Base-by-base conservation (phyloP, 2,888 invertebrate genomes). In the Lasioglossum oenotherae region DNA sequence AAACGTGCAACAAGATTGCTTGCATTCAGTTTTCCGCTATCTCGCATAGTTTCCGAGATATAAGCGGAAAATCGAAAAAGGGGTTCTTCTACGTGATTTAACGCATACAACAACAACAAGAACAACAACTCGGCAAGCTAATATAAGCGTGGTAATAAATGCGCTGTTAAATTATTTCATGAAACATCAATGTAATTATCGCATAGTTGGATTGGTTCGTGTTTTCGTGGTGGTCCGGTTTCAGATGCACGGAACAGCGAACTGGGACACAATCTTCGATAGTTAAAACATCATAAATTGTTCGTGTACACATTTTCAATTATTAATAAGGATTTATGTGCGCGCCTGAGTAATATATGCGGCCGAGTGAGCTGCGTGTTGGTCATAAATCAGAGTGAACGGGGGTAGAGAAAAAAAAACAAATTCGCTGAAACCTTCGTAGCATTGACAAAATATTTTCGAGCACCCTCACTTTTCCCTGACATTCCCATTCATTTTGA, bases 401-500 rank as follows among this genome's bases (percentile, higher is more conserved):
- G 64, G 1, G 31, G 60, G 31, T 31, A 31, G 31, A 31, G 6
- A 64, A 67, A 35, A 67, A 67, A 35, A 4, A 67, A 14, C 67
- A 19, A 67, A 67, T 67, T 67, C 23, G 67, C 23, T 35, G 67
- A 67, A 35, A 67, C 67, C 67, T 35, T 67, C 31, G 35, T 35
- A 67, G 35, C 67, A 67, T 67, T 35, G 67, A 67, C 67, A 35
- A 67, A 67, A 67, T 67, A 67, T 67, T 67, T 67, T 35, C 35
- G 67, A 38, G 67, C 31, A 2, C 35, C 67, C 67, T 35, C 67
- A 23, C 35, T 67, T 57, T 16, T 64, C 23, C 44, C 19, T 46
- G 46, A 27, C 44, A 16, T 74, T 78, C 67, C 77, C 80, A 80
- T 67, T 73, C 46, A 60, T 27, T 23, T 14, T 23, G 31, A 72